phyloP scores from a whole-genome alignment of 2,113 vertebrate genomes.

The Chaenocephalus aceratus region DNA sequence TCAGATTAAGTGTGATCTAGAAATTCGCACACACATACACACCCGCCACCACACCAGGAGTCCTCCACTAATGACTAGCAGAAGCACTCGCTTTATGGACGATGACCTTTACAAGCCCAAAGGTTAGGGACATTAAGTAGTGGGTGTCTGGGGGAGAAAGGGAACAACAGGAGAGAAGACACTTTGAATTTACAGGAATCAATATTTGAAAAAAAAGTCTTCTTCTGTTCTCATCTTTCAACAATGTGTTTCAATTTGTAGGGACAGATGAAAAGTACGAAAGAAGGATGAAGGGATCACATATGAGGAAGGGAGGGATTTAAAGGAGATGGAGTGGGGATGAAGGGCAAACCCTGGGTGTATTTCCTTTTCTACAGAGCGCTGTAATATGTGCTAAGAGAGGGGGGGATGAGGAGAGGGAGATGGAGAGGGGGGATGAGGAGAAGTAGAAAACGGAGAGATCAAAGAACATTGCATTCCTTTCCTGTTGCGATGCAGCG shows the following conservation, averaged over 20 bases:
- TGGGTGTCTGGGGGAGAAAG: constrained; percentile 12
- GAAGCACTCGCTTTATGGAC: constrained; percentile 41
- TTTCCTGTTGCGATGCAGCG: constrained; percentile 41
- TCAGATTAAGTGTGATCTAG: not conserved
- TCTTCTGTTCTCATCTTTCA: not conserved
- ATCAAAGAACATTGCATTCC: constrained; percentile 53
- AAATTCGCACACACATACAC: not conserved
- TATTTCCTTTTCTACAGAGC: constrained; percentile 31
- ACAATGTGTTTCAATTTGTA: constrained; percentile 18
- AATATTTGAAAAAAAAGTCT: not conserved
- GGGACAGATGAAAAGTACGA: not conserved
- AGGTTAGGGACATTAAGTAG: constrained; percentile 63
- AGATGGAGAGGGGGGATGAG: not conserved
- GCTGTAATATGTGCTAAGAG: constrained; percentile 52
- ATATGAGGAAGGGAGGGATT: constrained; percentile 11
- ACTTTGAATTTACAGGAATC: not conserved
- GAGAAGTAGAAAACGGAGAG: constrained; percentile 30
- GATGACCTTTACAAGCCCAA: constrained; percentile 66
- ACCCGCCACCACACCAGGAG: constrained; percentile 11
- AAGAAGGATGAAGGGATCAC: constrained; percentile 26
- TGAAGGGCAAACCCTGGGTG: constrained; percentile 41
- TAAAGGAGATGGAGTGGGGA: constrained; percentile 13
- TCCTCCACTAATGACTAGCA: constrained; percentile 50
- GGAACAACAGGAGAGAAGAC: not conserved
- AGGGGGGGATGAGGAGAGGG: not conserved